Evolutionary conservation across 2,797 vertebrate genomes (phyloP), one percentile per base, ranked within the genome.

Genomic region (Clarias pachynema): DNA sequence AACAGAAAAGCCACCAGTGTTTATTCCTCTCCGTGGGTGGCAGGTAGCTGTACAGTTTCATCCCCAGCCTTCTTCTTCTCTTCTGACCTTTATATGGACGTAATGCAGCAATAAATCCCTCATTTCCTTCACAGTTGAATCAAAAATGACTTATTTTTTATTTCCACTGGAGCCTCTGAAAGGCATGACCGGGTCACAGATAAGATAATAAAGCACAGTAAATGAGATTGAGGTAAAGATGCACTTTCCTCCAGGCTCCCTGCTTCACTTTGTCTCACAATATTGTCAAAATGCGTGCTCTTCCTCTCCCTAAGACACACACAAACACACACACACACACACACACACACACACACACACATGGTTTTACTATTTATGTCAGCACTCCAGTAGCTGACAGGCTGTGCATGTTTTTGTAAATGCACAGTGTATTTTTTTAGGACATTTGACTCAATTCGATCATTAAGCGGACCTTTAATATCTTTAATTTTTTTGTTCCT

Each of bases 201-300:
- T 69, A 53, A 34, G 56, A 37, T 69, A 34, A 26, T 60, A 78
- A 78, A 31, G 72, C 26, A n/a, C 22, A 56, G 59, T 20, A 78
- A 62, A 65, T 65, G 26, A n/a, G 40, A 85, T 40, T 34, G 75
- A 14, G 34, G 62, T 26, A 68, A 78, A 78, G 73, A 75, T 60
- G 49, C 57, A 49, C 60, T 62, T 63, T 77, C 12, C n/a, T 77
- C 20, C 31, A 16, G 37, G 66, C 49, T 20, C 31, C 14, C 31
- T 80, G 53, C n/a, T n/a, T 62, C 34, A 49, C 56, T 49, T 34
- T 31, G 34, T 34, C 57, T 56, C 57, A 8, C 74, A 59, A 26
- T 53, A 70, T 24, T 85, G 63, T 66, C 65, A 26, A 24, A 77
- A 65, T 44, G 37, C 5, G n/a, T 65, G 6, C 69, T 83, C 70